Percentiles rank a stretch among this genome's conserved stretches.
These are phyloP conservation scores for Ypsolopha sequella DNA, from an alignment of 2,888 invertebrate genomes.

Conservation along the genomic window DNA sequence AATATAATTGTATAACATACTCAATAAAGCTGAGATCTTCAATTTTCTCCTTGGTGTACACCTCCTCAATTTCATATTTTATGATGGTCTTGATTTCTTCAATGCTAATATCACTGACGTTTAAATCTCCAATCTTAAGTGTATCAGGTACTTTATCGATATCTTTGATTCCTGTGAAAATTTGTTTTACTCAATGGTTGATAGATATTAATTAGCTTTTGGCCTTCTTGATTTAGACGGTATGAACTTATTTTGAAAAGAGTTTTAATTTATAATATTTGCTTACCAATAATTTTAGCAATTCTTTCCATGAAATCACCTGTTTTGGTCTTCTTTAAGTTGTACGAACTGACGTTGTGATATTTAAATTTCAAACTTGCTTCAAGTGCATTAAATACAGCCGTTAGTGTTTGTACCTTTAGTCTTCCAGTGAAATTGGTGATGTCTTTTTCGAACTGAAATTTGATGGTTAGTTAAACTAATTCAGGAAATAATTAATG, in stretches of 20 bases:
- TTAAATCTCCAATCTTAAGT: conserved; percentile 13
- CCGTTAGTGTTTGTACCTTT: conserved; percentile 18
- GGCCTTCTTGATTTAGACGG: too few species aligned
- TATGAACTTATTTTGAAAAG: too few species aligned
- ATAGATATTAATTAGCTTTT: too few species aligned
- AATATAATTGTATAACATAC: conserved; percentile 11
- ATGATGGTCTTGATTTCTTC: conserved; percentile 22
- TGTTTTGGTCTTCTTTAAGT: conserved; percentile 13
- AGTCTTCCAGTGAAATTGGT: conserved; percentile 10
- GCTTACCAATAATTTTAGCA: conserved; percentile 18
- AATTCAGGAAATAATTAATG: background rate
- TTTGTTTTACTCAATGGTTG: too few species aligned
- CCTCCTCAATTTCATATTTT: conserved; percentile 15
- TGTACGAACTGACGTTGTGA: conserved; percentile 21
- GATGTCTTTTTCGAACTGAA: conserved; percentile 16
- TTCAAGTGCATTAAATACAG: conserved; percentile 28
- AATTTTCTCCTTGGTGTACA: conserved; percentile 19
- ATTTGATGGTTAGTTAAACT: too few species aligned
- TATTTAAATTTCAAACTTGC: conserved; percentile 29
- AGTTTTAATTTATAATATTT: background rate
- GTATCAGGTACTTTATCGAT: conserved; percentile 16
- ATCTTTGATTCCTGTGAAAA: conserved; percentile 16
- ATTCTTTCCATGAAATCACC: conserved; percentile 14
- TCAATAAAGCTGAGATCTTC: conserved; percentile 18
- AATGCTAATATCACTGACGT: conserved; percentile 19